These are phyloP conservation scores for Hermetia illucens DNA, from an alignment of 1,140 invertebrate species.

Conservation along the genomic window DNA sequence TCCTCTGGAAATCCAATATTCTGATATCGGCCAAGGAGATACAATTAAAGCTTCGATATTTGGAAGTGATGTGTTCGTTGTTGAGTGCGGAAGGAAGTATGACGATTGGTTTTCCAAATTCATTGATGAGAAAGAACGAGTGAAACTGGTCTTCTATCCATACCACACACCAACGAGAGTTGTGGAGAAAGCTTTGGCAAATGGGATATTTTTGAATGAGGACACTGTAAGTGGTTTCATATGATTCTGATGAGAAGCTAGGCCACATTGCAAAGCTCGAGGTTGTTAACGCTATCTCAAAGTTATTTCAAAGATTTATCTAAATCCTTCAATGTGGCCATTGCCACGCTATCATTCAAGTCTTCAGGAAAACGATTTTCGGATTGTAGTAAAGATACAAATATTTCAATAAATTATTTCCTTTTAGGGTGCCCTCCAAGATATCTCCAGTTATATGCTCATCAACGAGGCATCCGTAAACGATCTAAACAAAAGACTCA, in stretches of 20 bases:
- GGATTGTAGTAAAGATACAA: too few relatives aligned
- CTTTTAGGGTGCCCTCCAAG: constrained; percentile 32
- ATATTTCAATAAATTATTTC: background rate
- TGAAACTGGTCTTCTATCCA: constrained; percentile 42
- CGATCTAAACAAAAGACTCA: constrained; percentile 31
- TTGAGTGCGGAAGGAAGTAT: constrained; percentile 44
- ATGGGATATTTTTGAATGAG: constrained; percentile 15
- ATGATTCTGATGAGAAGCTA: too few relatives aligned
- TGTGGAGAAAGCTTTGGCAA: constrained; percentile 11
- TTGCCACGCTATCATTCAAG: too few relatives aligned
- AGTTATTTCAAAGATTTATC: too few relatives aligned
- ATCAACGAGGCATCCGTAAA: constrained; percentile 32
- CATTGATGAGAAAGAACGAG: constrained; percentile 37
- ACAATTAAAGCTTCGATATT: constrained; percentile 32
- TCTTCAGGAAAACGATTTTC: too few relatives aligned
- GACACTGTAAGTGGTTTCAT: background rate
- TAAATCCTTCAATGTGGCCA: too few relatives aligned
- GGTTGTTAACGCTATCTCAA: too few relatives aligned
- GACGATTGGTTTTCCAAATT: constrained; percentile 45
- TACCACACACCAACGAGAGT: constrained; percentile 27
- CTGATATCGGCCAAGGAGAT: constrained; percentile 18
- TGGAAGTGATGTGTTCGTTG: constrained; percentile 33
- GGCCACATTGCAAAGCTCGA: too few relatives aligned
- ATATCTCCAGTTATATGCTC: constrained; percentile 33
- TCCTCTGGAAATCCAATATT: constrained; percentile 33